Evolutionary conservation across 2,888 invertebrate genomes (phyloP), one percentile per base, ranked within the genome.

Genomic region (Xylota segnis): DNA sequence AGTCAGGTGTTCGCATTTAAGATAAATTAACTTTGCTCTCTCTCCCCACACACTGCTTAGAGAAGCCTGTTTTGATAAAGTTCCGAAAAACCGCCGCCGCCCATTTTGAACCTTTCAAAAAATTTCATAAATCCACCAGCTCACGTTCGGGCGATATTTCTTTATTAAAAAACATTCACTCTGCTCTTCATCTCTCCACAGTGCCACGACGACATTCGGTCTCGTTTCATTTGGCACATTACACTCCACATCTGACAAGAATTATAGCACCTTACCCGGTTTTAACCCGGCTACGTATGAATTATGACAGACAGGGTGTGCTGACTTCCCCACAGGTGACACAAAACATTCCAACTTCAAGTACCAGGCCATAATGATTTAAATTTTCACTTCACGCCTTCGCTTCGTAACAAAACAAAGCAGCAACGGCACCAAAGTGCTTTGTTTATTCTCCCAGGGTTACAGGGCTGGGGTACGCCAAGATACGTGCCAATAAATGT

Each of bases 91-190:
- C 58, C 58, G 4, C 23, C 75, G 23, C 34, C 18, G 59, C 52
- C 74, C n/a, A n/a, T 23, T 18, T 18, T 40, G 18, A n/a, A n/a
- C n/a, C n/a, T n/a, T n/a, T 61, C 43, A n/a, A 66, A 82, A 76
- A 54, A 63, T 76, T 72, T 77, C 82, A 77, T 77, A 78, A 76
- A 82, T 82, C 71, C 70, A 68, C 66, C 54, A 84, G 59, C 74
- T 83, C 91, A 91, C 91, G 91, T 91, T 88, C 74, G 68, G 59
- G 77, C 86, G 88, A 90, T 91, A 89, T 89, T 90, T 90, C 90
- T 90, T 90, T 89, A 90, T 90, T 88, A 89, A 88, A 88, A 87
- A 84, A 83, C 84, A 87, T 87, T 83, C 86, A 87, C 83, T 87
- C 74, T 75, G 23, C 54, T 43, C 75, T 58, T 27, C 34, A 29